Evolutionary conservation across 1,140 invertebrate species (phyloP), one percentile per base, ranked within the genome.

Genomic region (Phymorhynchus buccinoides): DNA sequence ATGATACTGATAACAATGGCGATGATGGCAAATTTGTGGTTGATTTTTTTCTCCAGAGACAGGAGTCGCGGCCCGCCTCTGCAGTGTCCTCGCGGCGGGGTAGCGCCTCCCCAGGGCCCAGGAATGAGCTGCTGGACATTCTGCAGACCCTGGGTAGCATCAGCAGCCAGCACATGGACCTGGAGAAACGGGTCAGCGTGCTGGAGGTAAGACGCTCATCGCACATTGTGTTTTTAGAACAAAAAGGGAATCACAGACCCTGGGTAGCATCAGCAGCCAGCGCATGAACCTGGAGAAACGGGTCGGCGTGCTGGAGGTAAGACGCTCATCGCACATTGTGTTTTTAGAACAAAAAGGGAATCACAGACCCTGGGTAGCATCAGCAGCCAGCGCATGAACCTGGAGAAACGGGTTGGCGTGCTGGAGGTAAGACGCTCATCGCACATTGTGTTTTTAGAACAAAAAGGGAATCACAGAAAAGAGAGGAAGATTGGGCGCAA

Each of bases 91-190:
- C 85, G 27, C 87, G 86, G 73, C 84, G 84, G 27, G 68, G 80
- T 48, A 89, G 88, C 78, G 35, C 81, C 30, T 86, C 85, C 27
- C 37, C 84, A 9, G 90, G 90, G 37, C 92, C 92, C 35, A 90
- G 90, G 12, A 73, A 85, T 32, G 86, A 88, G 41, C 84, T 91
- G 16, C 84, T 89, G 37, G 90, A 91, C 35, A 86, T 91, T 27
- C 85, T 92, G 30, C 91, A 90, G 39, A 88, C 87, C 73, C 86
- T 92, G 16, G 92, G 92, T 4, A 88, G 71, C 56, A 66, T 92
- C 1, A 83, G 71, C 80, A 80, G 83, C n/a, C 75, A 86, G 39
- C 90, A 91, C 83, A 87, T 89, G 27, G 68, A 83, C 14, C 78
- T 92, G 18, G 84, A 84, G 35, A 85, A 88, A 56, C 77, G 90